Conservation (phyloP, 2,113 vertebrate species). For the Rhea americana region DNA sequence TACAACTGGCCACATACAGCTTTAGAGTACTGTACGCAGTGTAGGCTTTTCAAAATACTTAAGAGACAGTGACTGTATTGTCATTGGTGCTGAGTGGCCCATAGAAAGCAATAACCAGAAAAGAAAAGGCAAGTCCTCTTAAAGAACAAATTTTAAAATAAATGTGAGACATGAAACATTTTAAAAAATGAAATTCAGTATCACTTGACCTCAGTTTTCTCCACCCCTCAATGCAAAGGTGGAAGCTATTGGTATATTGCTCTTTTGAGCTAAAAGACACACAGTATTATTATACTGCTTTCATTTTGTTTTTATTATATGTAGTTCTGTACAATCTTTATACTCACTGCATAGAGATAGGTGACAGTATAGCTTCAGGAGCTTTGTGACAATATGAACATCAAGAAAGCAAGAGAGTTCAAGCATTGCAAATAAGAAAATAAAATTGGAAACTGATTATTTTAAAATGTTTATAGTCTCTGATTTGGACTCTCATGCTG, state of each 20-base stretch:
- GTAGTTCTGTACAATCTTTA: neutral
- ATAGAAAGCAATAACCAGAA: conserved; percentile 11
- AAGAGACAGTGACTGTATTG: accelerated
- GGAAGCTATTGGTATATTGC: neutral
- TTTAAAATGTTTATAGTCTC: neutral
- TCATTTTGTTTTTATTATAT: neutral
- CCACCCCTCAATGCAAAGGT: accelerated
- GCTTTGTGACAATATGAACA: accelerated
- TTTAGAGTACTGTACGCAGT: accelerated
- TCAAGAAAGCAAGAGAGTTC: neutral
- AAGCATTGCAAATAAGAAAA: neutral
- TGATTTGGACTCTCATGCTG: neutral
- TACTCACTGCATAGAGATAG: accelerated
- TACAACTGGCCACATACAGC: accelerated
- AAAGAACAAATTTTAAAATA: neutral
- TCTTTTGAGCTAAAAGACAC: neutral
- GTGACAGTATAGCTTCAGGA: neutral
- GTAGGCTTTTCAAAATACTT: accelerated
- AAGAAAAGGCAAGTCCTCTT: neutral
- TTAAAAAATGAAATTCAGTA: neutral
- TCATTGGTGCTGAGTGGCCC: accelerated
- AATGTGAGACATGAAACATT: accelerated
- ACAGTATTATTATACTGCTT: neutral
- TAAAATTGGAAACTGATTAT: neutral
- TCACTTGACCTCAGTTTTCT: accelerated